Percentiles rank a stretch among this genome's conserved stretches.
These are phyloP conservation scores for Pachyrhynchus sulphureomaculatus DNA, from an alignment of 1,140 invertebrate species.

Conservation along the genomic window DNA sequence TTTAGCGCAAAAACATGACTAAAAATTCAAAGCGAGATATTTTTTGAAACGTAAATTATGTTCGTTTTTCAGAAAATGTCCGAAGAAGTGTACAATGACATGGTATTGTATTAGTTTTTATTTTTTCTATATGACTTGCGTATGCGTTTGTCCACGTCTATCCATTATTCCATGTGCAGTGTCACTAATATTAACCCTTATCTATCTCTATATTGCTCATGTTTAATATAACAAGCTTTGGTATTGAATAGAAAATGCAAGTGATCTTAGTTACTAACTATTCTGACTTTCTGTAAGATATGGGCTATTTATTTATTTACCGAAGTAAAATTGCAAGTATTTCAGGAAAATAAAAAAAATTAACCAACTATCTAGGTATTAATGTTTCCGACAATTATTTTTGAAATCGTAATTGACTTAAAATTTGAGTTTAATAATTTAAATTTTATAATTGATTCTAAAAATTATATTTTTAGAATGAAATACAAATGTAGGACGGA, in stretches of 20 bases:
- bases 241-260: background rate
- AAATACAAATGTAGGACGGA: too few species aligned
- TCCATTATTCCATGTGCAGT: conserved; percentile 8
- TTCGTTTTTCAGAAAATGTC: conserved; percentile 69
- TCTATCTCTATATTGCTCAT: background rate
- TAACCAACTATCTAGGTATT: too few species aligned
- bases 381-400: too few species aligned
- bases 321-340: background rate
- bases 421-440: too few species aligned
- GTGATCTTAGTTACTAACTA: conserved; percentile 4
- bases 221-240: background rate
- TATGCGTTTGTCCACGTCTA: conserved; percentile 26
- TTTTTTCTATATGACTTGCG: conserved; percentile 28
- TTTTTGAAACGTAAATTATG: conserved; percentile 28
- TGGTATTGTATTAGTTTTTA: conserved; percentile 68
- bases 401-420: too few species aligned
- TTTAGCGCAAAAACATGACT: conserved; percentile 7
- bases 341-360: too few species aligned
- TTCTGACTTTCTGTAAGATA: background rate
- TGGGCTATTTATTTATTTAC: background rate
- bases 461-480: too few species aligned
- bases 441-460: too few species aligned
- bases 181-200: conserved; percentile 1
- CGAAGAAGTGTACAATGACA: conserved; percentile 78
- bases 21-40: conserved; percentile 11